These are phyloP conservation scores for Calliopsis andreniformis DNA, from an alignment of 1,140 invertebrate species.

Conservation along the genomic window DNA sequence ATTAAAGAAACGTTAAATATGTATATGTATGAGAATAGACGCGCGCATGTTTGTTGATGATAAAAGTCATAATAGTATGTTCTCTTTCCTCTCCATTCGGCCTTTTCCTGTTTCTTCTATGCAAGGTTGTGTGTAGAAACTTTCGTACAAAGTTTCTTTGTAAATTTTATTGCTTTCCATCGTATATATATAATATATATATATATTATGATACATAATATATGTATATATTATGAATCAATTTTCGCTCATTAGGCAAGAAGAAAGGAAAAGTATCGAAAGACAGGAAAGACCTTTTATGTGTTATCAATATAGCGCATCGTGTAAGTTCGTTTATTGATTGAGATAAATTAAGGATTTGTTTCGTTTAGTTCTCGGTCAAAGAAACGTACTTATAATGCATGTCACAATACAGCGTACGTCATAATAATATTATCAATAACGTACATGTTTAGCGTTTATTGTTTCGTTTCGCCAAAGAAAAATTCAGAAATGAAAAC, in stretches of 20 bases:
- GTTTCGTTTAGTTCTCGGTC: conserved; percentile 38
- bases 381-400: conserved; percentile 38
- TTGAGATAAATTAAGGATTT: conserved; percentile 48
- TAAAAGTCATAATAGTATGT: conserved; percentile 51
- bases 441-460: conserved; percentile 51
- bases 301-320: conserved; percentile 13
- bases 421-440: conserved; percentile 39
- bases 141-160: conserved; percentile 45
- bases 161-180: conserved; percentile 22
- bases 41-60: conserved; percentile 61
- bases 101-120: conserved; percentile 49
- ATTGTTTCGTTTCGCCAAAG: conserved; percentile 48
- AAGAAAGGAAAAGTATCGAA: conserved; percentile 50
- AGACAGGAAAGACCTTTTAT: conserved; percentile 17
- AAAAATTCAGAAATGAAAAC: conserved; percentile 40
- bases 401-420: conserved; percentile 40
- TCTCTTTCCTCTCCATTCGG: conserved; percentile 64
- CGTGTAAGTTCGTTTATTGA: conserved; percentile 39
- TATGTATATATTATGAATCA: no score
- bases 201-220: no score
- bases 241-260: background rate
- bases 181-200: no score
- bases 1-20: conserved; percentile 38
- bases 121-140: conserved; percentile 4
- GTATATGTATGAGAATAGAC: conserved; percentile 38